These are phyloP conservation scores for Nezara viridula DNA, from an alignment of 2,888 invertebrate genomes.

Conservation along the genomic window DNA sequence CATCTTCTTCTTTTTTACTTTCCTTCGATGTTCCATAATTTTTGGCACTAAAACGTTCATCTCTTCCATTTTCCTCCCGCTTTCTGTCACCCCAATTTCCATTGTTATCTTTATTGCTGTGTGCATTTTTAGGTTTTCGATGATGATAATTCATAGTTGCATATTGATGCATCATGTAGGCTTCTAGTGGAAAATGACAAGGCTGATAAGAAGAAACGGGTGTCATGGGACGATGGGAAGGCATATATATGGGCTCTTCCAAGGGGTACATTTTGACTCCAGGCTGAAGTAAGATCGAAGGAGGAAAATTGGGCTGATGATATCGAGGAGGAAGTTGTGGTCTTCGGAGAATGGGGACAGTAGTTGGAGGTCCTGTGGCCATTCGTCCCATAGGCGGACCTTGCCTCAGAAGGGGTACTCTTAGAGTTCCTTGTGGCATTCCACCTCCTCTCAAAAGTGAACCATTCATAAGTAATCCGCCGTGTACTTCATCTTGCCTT, in stretches of 20 bases:
- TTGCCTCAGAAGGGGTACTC: conserved; percentile 68
- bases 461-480: conserved; percentile 72
- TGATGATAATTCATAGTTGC: conserved; percentile 71
- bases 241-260: conserved; percentile 73
- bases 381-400: conserved; percentile 67
- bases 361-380: conserved; percentile 63
- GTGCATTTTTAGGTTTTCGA: conserved; percentile 59
- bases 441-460: conserved; percentile 65
- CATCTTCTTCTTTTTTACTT: conserved; percentile 67
- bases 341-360: conserved; percentile 67
- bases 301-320: conserved; percentile 68
- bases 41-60: conserved; percentile 57
- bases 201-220: conserved; percentile 76
- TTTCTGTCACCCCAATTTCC: conserved; percentile 67
- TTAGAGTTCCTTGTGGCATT: conserved; percentile 65
- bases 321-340: conserved; percentile 67
- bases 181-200: conserved; percentile 74
- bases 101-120: conserved; percentile 67
- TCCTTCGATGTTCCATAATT: conserved; percentile 67
- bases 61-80: conserved; percentile 60
- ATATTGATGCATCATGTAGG: conserved; percentile 74
- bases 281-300: conserved; percentile 68
- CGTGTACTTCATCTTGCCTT: conserved; percentile 74
- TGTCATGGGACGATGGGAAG: conserved; percentile 72
- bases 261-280: conserved; percentile 68